These are phyloP conservation scores for Aleiodes alternator DNA, from an alignment of 2,888 invertebrate species.

Conservation along the genomic window DNA sequence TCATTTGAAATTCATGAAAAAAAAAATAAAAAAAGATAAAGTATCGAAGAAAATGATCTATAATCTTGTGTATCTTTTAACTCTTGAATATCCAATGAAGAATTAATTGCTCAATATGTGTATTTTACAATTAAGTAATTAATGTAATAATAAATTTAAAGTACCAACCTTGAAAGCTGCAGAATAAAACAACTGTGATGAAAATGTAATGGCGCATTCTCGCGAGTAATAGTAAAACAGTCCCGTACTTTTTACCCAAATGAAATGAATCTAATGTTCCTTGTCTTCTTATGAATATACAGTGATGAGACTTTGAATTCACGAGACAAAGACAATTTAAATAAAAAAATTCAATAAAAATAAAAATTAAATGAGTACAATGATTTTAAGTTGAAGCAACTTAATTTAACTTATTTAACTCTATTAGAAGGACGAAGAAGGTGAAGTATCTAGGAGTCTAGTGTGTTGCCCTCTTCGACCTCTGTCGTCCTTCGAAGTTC, in stretches of 20 bases:
- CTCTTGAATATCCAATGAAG: background rate
- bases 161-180: slow-evolving; percentile 69
- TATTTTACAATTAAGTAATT: background rate
- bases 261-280: background rate
- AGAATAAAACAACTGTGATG: slow-evolving; percentile 67
- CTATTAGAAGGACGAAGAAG: slow-evolving; percentile 38
- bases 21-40: too few relatives aligned
- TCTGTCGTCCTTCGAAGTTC: slow-evolving; percentile 75
- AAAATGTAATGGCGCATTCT: slow-evolving; percentile 69
- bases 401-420: too few relatives aligned
- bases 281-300: too few relatives aligned
- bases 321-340: too few relatives aligned
- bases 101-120: slow-evolving; percentile 16
- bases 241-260: slow-evolving; percentile 9
- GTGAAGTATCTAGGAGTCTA: slow-evolving; percentile 56
- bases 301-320: too few relatives aligned
- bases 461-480: slow-evolving; percentile 71
- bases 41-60: too few relatives aligned
- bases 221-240: background rate
- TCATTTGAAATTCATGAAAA: slow-evolving; percentile 3
- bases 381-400: too few relatives aligned
- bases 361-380: background rate
- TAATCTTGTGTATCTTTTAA: too few relatives aligned
- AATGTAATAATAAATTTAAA: background rate
- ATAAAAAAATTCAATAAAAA: background rate